These are phyloP conservation scores for Aporophyla lueneburgensis DNA, from an alignment of 2,888 invertebrate genomes.

Conservation along the genomic window DNA sequence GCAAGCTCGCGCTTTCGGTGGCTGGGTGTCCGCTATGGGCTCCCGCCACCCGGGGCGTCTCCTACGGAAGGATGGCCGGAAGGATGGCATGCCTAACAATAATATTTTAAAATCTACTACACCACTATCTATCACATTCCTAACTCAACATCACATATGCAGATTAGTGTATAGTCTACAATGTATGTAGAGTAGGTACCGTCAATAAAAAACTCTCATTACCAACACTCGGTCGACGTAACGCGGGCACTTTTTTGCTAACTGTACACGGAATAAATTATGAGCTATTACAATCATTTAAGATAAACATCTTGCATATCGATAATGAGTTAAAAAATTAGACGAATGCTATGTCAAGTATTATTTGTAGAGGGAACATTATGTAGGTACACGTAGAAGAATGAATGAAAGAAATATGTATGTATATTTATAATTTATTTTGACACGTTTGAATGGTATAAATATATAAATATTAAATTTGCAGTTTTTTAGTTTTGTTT, in stretches of 20 bases:
- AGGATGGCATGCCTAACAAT: no score
- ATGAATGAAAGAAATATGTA: slow-evolving; percentile 1
- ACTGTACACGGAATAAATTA: slow-evolving; percentile 83
- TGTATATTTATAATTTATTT: slow-evolving; percentile 13
- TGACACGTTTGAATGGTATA: background rate
- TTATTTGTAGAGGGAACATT: slow-evolving; percentile 17
- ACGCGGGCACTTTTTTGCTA: slow-evolving; percentile 76
- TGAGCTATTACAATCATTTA: slow-evolving; percentile 86
- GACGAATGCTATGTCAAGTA: slow-evolving; percentile 42
- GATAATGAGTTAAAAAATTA: slow-evolving; percentile 75
- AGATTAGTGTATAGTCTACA: slow-evolving; percentile 69
- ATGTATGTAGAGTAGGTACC: slow-evolving; percentile 68
- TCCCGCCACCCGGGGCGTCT: no score
- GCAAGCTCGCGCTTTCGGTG: no score
- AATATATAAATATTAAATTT: background rate
- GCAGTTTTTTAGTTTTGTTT: no score
- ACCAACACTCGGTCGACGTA: slow-evolving; percentile 63
- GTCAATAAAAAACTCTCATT: slow-evolving; percentile 76
- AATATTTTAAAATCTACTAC: no score
- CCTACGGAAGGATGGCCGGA: no score
- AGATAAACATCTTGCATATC: slow-evolving; percentile 84
- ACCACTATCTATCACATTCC: background rate
- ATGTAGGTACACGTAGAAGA: background rate
- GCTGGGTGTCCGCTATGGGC: no score
- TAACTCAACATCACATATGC: slow-evolving; percentile 61